phyloP scores from a whole-genome alignment of 2,797 vertebrate species.

The Rousettus madagascariensis region DNA sequence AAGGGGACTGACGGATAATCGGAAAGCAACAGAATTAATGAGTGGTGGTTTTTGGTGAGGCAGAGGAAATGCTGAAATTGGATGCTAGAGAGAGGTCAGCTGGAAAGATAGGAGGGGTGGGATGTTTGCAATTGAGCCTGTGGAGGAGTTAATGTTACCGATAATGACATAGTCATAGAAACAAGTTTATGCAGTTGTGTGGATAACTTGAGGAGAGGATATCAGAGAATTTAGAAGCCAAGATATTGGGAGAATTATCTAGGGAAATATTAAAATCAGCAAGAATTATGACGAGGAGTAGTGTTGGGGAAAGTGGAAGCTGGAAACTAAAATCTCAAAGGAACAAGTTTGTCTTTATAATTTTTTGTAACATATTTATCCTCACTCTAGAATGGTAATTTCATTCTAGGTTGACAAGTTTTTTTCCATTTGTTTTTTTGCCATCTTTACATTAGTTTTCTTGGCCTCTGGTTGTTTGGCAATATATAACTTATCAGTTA shows the following conservation, averaged over 20 bases:
- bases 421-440: background rate
- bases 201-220: background rate
- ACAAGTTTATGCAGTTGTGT: background rate
- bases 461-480: background rate
- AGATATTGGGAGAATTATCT: background rate
- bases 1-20: background rate
- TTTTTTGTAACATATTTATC: background rate
- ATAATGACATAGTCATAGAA: background rate
- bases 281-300: background rate
- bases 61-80: background rate
- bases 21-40: background rate
- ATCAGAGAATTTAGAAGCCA: background rate
- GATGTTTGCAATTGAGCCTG: background rate
- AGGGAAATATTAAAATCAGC: background rate
- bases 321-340: background rate
- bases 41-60: background rate
- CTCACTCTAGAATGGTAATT: background rate
- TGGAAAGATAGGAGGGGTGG: background rate
- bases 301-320: background rate
- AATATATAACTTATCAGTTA: background rate
- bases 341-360: background rate
- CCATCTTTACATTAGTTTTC: background rate
- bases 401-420: background rate
- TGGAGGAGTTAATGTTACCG: background rate
- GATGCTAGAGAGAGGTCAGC: background rate